Conservation (phyloP, 2,888 invertebrate species). For the Ecdyonurus torrentis region DNA sequence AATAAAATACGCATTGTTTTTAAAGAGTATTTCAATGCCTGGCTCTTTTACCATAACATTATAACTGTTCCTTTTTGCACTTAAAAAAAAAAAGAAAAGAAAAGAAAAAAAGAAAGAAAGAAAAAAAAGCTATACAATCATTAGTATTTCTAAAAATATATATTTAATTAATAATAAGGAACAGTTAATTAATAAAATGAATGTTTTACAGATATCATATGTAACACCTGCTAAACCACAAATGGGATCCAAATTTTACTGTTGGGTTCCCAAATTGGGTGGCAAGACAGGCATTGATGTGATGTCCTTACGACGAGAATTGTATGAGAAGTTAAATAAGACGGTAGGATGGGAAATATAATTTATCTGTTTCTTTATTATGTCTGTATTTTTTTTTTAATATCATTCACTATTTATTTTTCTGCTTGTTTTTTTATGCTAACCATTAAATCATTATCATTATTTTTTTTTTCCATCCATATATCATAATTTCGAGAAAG, state of each 20-base stretch:
- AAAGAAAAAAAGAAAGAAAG: too few relatives aligned
- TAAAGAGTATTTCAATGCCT: not conserved
- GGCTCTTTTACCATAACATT: not conserved
- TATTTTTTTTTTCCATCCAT: not conserved
- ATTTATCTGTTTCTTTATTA: conserved; percentile 15
- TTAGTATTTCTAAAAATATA: too few relatives aligned
- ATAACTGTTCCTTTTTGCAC: not conserved
- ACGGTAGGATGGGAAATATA: conserved; percentile 14
- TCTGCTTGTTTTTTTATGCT: conserved; percentile 7
- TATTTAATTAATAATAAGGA: too few relatives aligned
- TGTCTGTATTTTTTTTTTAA: conserved; percentile 16
- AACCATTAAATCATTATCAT: not conserved
- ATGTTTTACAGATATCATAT: conserved; percentile 32
- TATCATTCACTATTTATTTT: not conserved
- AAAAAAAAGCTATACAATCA: too few relatives aligned
- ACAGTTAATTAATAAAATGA: not conserved
- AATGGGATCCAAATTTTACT: conserved; percentile 18
- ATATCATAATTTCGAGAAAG: too few relatives aligned
- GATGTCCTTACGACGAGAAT: conserved; percentile 13
- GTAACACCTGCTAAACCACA: conserved; percentile 28
- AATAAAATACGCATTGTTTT: not conserved
- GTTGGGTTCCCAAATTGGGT: conserved; percentile 15
- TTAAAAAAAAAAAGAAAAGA: too few relatives aligned
- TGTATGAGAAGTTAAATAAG: conserved; percentile 28
- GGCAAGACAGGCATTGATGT: conserved; percentile 15